A percentile compares a stretch with the other conserved stretches of the same genome.
Conservation (phyloP, 2,113 vertebrate species). For the Formicarius rufipectus region DNA sequence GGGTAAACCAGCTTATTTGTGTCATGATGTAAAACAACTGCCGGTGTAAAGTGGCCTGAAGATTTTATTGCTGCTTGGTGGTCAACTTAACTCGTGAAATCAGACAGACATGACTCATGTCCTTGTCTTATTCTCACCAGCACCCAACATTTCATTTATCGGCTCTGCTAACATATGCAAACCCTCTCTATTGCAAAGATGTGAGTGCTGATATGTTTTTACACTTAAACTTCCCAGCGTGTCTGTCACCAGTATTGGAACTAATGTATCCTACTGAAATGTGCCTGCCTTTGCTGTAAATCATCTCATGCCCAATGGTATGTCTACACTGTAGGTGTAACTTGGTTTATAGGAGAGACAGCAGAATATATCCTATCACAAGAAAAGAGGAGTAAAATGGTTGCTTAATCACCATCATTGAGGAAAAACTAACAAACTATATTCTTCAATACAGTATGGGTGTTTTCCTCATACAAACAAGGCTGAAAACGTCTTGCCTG, state of each 20-base stretch:
- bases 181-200: not conserved
- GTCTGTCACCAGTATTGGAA: not conserved
- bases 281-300: not conserved
- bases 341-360: not conserved
- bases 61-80: not conserved
- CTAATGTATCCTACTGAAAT: not conserved
- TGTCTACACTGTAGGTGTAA: not conserved
- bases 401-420: not conserved
- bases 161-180: not conserved
- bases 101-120: not conserved
- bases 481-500: not conserved
- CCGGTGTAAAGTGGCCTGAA: conserved; percentile 15
- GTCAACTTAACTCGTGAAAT: not conserved
- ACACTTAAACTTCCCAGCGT: not conserved
- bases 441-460: not conserved
- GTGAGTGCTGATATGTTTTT: not conserved
- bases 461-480: not conserved
- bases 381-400: not conserved
- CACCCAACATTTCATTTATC: not conserved
- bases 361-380: not conserved
- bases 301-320: not conserved
- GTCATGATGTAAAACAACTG: conserved; percentile 18
- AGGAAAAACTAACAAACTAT: not conserved
- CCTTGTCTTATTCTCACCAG: not conserved
- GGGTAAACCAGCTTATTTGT: conserved; percentile 10